Base-by-base conservation (phyloP, 2,888 invertebrate species). In the Aricia artaxerxes region DNA sequence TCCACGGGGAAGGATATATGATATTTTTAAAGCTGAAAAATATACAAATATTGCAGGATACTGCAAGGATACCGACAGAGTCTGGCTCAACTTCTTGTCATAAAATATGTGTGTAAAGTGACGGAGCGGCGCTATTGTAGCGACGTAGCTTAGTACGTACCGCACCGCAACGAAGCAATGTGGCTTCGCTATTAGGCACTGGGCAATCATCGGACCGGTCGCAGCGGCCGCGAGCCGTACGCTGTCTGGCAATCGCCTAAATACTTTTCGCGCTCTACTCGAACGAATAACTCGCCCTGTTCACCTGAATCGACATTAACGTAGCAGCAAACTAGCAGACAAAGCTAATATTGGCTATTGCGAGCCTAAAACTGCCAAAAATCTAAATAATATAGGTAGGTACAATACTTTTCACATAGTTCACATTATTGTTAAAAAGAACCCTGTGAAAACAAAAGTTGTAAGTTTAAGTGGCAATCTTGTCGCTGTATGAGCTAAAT, bases 261-360 rank as follows among this genome's bases (percentile, higher is more conserved):
- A 91, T 90, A 91, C 90, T 92, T 93, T 92, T 91, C 90, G 90
- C 89, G 89, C 88, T 88, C 88, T 88, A 85, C 87, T 88, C 88
- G 87, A 86, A 87, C 87, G 89, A 90, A 92, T 92, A 91, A 91
- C 88, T 90, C 87, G 90, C 89, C 88, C 90, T 91, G 89, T 92
- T 92, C 92, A 93, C 92, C 92, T 92, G 91, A 89, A 91, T 90
- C 86, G 88, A 88, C 87, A 89, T 89, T 88, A 89, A 87, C 82
- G 83, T 84, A 79, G 80, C 78, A 79, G 13, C 76, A 16, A 24
- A 75, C 13, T 13, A 24, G 49, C 24, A 75, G 35, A 73, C 40
- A 73, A 73, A 57, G 57, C 5, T 31, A 57, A 35, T 57, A 57
- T 31, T 9, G 44, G 11, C 1, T 24, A 31, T 31, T 31, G 53